Conservation (phyloP, 2,797 vertebrate species). For the Podarcis lilfordi region DNA sequence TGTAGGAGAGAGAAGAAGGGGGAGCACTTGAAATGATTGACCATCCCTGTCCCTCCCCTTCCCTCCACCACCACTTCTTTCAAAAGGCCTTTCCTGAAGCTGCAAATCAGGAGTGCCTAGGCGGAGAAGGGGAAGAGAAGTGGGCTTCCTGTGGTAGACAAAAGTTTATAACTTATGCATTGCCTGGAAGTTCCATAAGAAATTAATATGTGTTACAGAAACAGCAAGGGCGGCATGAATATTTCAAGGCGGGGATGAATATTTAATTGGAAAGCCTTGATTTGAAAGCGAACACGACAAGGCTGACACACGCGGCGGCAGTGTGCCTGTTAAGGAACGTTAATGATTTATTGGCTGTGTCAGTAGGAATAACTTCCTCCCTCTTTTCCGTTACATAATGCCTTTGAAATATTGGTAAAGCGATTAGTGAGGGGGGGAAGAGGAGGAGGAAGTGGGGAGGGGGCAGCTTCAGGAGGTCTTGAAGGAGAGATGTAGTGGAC, state of each 20-base stretch:
- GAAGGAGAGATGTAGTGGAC: neutral
- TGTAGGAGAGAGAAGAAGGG: slow-evolving; percentile 18
- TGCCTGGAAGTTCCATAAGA: slow-evolving; percentile 83
- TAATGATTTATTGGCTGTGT: slow-evolving; percentile 75
- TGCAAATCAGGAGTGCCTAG: slow-evolving; percentile 22
- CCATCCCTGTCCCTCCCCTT: slow-evolving; percentile 37
- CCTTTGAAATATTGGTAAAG: slow-evolving; percentile 70
- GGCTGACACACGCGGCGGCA: slow-evolving; percentile 68
- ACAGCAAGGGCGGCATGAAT: slow-evolving; percentile 79
- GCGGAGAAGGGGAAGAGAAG: slow-evolving; percentile 57
- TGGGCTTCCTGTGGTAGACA: slow-evolving; percentile 64
- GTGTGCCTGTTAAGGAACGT: slow-evolving; percentile 71
- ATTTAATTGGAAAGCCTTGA: slow-evolving; percentile 81
- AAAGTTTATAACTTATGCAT: slow-evolving; percentile 75
- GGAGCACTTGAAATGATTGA: slow-evolving; percentile 37
- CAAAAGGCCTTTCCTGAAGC: slow-evolving; percentile 22
- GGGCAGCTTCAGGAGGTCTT: slow-evolving; percentile 38
- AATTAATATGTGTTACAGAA: slow-evolving; percentile 83
- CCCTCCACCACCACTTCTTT: slow-evolving; percentile 18
- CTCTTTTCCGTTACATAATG: slow-evolving; percentile 67
- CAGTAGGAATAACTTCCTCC: slow-evolving; percentile 69
- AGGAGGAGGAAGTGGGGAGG: neutral
- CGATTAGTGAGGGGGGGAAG: slow-evolving; percentile 51
- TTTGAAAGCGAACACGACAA: slow-evolving; percentile 76
- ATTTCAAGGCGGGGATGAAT: slow-evolving; percentile 82